Evolutionary conservation across 2,797 vertebrate genomes (phyloP), one percentile per base, ranked within the genome.

Genomic region (Petrocephalus sullivani): DNA sequence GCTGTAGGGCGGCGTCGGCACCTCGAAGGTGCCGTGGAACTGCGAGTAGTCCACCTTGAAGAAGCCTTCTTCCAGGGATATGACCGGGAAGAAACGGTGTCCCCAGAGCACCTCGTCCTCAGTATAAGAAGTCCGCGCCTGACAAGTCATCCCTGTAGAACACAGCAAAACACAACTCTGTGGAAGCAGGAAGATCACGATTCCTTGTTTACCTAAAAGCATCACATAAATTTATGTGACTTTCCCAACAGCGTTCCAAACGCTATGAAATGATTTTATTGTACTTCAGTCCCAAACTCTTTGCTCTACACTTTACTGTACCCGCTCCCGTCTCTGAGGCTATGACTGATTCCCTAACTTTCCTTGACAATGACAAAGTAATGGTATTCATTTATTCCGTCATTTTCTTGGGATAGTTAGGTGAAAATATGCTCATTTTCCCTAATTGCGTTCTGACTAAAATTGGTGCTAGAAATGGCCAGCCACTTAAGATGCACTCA

Each of bases 21-120:
- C 98, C 95, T 99, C 98, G 71, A 99, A 99, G 0, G 98, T 99
- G 87, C 97, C 98, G 2, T 99, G 98, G 93, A 99, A 99, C 94
- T 99, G 98, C 23, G 98, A 99, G 90, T 99, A 99, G 95, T 99
- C 98, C 89, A 99, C 98, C 94, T 99, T 99, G 90, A 99, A 99
- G 95, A 99, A 99, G 10, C 98, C 98, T 78, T 99, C 98, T 90
- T 99, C 98, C 94, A 99, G 93, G 92, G 98, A 99, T 93, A 99
- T 99, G 1, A 99, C 98, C 0, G 98, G 98, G 87, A 96, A 99
- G 95, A 99, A 99, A 9, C 98, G 98, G 23, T 99, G 98, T 90
- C 98, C 98, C 98, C 98, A 99, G 49, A 99, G 96, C 91, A 99
- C 98, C 94, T 99, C 98, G 3, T 99, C 98, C 93, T 99, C 98